A percentile compares a stretch with the other conserved stretches of the same genome.
These are phyloP conservation scores for Orientallactaga sibirica DNA, from an alignment of 2,797 vertebrate species.

Conservation along the genomic window DNA sequence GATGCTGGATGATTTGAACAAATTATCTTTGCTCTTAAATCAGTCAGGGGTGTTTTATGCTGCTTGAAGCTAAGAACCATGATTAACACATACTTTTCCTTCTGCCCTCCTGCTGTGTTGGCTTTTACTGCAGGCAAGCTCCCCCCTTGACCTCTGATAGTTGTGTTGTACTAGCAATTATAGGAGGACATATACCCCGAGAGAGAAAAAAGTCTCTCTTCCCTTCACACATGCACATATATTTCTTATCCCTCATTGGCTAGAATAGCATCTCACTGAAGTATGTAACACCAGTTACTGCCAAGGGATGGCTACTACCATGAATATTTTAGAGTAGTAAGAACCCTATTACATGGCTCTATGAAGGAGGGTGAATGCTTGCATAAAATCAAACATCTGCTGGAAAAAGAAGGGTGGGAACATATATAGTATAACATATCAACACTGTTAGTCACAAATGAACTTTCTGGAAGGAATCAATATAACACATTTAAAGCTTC, in stretches of 20 bases:
- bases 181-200: neutral
- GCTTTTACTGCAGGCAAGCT: neutral
- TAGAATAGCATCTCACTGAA: neutral
- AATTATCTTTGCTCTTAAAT: slow-evolving; percentile 23
- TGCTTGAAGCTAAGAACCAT: neutral
- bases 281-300: neutral
- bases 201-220: neutral
- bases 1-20: slow-evolving; percentile 32
- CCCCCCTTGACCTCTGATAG: neutral
- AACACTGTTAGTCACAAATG: neutral
- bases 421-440: neutral
- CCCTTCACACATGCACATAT: neutral
- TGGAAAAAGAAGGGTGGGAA: neutral
- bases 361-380: neutral
- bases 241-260: neutral
- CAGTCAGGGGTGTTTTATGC: slow-evolving; percentile 22
- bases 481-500: neutral
- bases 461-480: slow-evolving; percentile 52
- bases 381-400: neutral
- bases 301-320: neutral
- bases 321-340: neutral
- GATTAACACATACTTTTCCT: neutral
- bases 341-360: neutral
- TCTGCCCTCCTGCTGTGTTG: neutral
- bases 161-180: neutral